Evolutionary conservation across 2,113 vertebrate species (phyloP), one percentile per base, ranked within the genome.

Genomic region (Scartelaos histophorus): DNA sequence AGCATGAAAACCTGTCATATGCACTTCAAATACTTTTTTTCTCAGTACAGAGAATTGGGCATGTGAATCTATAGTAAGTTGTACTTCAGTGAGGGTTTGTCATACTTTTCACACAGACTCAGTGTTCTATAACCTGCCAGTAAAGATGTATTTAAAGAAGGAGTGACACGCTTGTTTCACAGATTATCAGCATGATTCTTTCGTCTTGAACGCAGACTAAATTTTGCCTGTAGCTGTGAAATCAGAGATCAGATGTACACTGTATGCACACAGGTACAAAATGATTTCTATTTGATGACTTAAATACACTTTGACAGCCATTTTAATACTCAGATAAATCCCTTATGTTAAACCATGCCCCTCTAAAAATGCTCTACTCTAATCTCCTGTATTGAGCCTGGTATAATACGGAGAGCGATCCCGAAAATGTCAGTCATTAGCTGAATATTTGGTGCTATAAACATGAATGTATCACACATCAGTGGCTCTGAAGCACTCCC

Each of bases 161-260:
- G 67, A 74, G 38, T 80, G 71, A 82, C 2, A 24, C 79, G 79
- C 71, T 79, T 81, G 82, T 73, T 69, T 19, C 74, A 66, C 64
- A 66, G 64, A 66, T 46, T 75, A 60, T 76, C 80, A 76, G 81
- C 25, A 54, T 67, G 66, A 49, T 17, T 49, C 45, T 53, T 70
- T 70, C 34, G 73, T 61, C 65, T 66, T 66, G 65, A 38, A 47
- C 61, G n/a, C 16, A 9, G 64, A 75, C 74, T 70, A 73, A 76
- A 84, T 79, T 65, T 66, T 67, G 66, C 84, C 65, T 66, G 12
- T 16, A 17, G 29, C 68, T 69, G 49, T 79, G 66, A 66, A 70
- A 67, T 79, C 54, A 75, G 65, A 66, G 57, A 75, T 76, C 13
- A 57, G 68, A 70, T 71, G 76, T 47, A 77, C 29, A 22, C 51